Evolutionary conservation across 2,797 vertebrate species (phyloP).

Genomic region (Eidolon dupreanum): DNA sequence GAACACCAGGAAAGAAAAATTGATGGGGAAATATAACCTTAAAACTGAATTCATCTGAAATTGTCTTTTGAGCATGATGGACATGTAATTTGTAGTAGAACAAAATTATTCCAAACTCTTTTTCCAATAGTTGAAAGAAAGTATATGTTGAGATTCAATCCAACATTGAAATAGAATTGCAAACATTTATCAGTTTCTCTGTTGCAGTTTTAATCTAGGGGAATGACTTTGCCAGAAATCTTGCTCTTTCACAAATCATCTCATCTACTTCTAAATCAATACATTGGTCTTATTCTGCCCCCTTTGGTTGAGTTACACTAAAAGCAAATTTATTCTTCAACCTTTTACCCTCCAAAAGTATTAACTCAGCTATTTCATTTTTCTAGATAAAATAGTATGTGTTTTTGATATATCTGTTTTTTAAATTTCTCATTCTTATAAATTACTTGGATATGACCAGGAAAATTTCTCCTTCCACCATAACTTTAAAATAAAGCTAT

Average conservation of each 20-base stretch:
- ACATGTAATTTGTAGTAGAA: background rate
- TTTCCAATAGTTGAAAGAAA: background rate
- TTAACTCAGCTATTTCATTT: slow-evolving; percentile 5
- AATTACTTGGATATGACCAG: slow-evolving; percentile 22
- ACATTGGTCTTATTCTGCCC: slow-evolving; percentile 32
- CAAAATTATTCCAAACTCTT: background rate
- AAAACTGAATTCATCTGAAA: slow-evolving; percentile 45
- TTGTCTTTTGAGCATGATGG: background rate
- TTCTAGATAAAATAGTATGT: background rate
- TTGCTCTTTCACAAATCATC: background rate
- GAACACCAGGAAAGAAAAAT: background rate
- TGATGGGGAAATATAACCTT: background rate
- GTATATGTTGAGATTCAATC: background rate
- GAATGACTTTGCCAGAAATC: background rate
- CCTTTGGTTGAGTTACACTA: slow-evolving; percentile 44
- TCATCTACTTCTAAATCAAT: background rate
- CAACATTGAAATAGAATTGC: slow-evolving; percentile 4
- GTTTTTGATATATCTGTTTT: background rate
- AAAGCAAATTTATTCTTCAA: slow-evolving; percentile 33
- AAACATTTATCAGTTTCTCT: slow-evolving; percentile 33
- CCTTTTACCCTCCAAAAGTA: slow-evolving; percentile 1
- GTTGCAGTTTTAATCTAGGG: background rate
- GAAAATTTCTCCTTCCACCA: background rate
- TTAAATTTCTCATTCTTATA: background rate
- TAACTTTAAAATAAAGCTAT: slow-evolving; percentile 14